Base-by-base conservation (phyloP, 30 jellyfish, hydroid and myxozoan species). In the Aurelia aurita region DNA sequence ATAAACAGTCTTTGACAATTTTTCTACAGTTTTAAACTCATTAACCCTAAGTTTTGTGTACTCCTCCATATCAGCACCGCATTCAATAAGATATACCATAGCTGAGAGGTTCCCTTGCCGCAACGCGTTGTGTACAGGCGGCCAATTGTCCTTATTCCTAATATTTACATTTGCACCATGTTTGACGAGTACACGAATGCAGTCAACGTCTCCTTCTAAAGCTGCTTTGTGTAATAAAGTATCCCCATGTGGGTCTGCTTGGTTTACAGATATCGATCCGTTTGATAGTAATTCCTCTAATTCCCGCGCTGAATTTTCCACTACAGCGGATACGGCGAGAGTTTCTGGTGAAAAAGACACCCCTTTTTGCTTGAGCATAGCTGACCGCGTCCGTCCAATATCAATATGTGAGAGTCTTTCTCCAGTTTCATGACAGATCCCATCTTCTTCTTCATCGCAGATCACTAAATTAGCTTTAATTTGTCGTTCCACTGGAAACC, bases 371-470 rank as follows among this genome's bases (percentile, higher is more conserved):
- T 85, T 73, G 13, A 58, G 43, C 35, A 8, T 25, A 34, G 72
- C 46, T 12, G 43, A 22, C 28, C 80, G 29, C 3, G 82, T 61
- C 54, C 78, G 72, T 2, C 63, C 77, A 15, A 62, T 68, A 44
- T 83, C 74, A 11, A 83, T 34, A 27, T 43, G 75, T 32, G 85
- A 34, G 19, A 82, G 60, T 54, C 87, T 27, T 66, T 85, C 95
- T 28, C 95, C 95, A 21, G 95, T 85, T 75, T 85, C 95, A 72
- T 85, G 95, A 29, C 89, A 74, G 9, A 85, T 74, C 23, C 77
- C 78, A 46, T 74, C 74, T 18, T 31, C 93, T 18, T 31, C 93
- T 20, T 71, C 83, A 18, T 83, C 80, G 31, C 60, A 23, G 54
- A 31, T 80, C 0, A 66, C 74, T 12, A 55, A 55, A 15, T 51